Evolutionary conservation across 2,113 vertebrate genomes (phyloP).

Genomic region (Melanerpes formicivorus): DNA sequence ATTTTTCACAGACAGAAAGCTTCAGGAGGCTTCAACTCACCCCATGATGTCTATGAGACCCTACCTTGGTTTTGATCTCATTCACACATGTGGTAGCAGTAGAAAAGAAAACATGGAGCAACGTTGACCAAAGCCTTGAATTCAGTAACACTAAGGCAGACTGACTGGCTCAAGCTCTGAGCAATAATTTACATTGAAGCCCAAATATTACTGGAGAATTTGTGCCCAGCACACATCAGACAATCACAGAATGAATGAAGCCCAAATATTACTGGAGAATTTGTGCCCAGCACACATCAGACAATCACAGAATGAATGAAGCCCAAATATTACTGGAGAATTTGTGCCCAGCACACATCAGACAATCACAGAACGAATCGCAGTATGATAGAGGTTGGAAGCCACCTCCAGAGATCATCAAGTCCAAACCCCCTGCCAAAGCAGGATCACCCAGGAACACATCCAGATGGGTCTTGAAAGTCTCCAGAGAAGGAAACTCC

Average conservation of each 20-base stretch:
- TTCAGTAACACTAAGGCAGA: not conserved
- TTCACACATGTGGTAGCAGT: not conserved
- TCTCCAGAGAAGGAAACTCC: too few species aligned
- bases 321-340: not conserved
- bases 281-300: not conserved
- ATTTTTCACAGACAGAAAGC: slow-evolving; percentile 36
- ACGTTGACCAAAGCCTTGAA: not conserved
- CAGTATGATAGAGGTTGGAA: too few species aligned
- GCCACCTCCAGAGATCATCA: too few species aligned
- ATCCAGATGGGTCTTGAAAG: too few species aligned
- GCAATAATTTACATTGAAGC: not conserved
- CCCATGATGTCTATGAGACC: not conserved
- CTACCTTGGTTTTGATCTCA: not conserved
- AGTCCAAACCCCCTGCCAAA: too few species aligned
- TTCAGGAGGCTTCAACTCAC: not conserved
- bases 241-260: not conserved
- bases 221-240: not conserved
- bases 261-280: not conserved
- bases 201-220: not conserved
- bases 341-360: not conserved
- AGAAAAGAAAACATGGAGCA: not conserved
- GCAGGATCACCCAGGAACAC: too few species aligned
- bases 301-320: not conserved
- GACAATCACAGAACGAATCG: too few species aligned
- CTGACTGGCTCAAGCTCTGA: not conserved